Evolutionary conservation across 2,113 vertebrate genomes (phyloP), one percentile per base, ranked within the genome.

Genomic region (Oryctolagus cuniculus): DNA sequence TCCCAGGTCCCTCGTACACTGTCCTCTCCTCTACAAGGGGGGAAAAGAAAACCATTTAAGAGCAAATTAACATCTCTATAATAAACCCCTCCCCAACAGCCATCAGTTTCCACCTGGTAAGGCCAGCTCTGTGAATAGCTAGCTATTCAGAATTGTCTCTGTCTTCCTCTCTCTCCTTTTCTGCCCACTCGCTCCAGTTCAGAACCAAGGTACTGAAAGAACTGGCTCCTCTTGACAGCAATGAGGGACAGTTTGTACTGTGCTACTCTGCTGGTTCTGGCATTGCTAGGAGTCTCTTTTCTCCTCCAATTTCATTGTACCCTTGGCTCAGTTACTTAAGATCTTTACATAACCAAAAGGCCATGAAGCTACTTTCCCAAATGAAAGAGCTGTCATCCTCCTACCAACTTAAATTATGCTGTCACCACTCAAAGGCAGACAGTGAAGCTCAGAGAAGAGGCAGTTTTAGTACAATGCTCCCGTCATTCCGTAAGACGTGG

Each of bases 281-380:
- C 29, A 31, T 6, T 22, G 16, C 6, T 38, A 53, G 61, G 7
- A 31, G 24, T 78, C 51, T 58, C 6, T 77, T 3, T 10, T 51
- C 63, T 79, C 12, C 64, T 72, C 69, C 19, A 19, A 31, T 36
- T 91, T 66, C 38, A 17, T 83, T 94, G 79, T 85, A 31, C 31
- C 9, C 55, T 21, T 29, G 66, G 63, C 63, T 85, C 38, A 19
- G 69, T 66, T 90, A 51, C 51, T 87, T 64, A 79, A 92, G 93
- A 25, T 74, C 70, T 87, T 93, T 66, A 87, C 16, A 53, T 93
- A 79, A 90, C 70, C 34, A 49, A 87, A 94, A 87, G 84, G 58
- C 51, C 53, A 36, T 87, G 53, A 55, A 95, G 36, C 34, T 44
- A 69, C 95, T 86, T 94, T 93, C 53, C 13, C 90, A 85, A 93